Evolutionary conservation across 92 coral and sea anemone species (phyloP).

Genomic region (Umimayanthus kanabou): DNA sequence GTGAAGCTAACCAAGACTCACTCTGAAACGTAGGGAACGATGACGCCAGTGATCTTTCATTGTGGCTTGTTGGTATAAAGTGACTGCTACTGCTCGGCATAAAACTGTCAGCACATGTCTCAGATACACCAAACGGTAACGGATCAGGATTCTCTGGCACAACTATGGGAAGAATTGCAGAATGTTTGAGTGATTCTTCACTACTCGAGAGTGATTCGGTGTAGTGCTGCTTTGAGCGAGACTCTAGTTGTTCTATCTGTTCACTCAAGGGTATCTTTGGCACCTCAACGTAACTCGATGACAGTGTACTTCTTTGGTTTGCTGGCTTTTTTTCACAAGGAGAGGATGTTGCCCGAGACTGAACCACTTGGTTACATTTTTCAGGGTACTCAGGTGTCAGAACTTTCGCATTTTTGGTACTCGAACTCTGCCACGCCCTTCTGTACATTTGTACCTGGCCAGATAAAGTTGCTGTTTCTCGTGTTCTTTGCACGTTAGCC

Average conservation of each 20-base stretch:
- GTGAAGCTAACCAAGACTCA: neutral
- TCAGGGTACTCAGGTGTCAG: neutral
- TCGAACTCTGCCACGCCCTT: neutral
- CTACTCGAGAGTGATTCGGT: neutral
- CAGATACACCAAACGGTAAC: constrained; percentile 35
- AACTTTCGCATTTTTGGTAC: neutral
- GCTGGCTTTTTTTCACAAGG: neutral
- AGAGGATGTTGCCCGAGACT: neutral
- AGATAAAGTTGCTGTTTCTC: neutral
- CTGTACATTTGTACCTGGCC: too few species aligned
- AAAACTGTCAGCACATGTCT: constrained; percentile 16
- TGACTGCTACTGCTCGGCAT: neutral
- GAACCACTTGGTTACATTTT: neutral
- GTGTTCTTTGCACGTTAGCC: neutral
- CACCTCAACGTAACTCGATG: neutral
- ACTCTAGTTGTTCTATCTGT: neutral
- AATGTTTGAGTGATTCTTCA: neutral
- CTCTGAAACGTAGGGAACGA: constrained; percentile 16
- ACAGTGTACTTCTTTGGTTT: neutral
- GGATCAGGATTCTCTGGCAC: neutral
- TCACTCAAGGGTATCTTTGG: neutral
- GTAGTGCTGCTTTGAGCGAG: neutral
- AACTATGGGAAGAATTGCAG: neutral
- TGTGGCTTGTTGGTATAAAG: neutral
- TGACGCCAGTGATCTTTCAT: constrained; percentile 3